A percentile compares a stretch with the other conserved stretches of the same genome.
phyloP scores from a whole-genome alignment of 2,888 invertebrate genomes.

The Reticulitermes lucifugus region DNA sequence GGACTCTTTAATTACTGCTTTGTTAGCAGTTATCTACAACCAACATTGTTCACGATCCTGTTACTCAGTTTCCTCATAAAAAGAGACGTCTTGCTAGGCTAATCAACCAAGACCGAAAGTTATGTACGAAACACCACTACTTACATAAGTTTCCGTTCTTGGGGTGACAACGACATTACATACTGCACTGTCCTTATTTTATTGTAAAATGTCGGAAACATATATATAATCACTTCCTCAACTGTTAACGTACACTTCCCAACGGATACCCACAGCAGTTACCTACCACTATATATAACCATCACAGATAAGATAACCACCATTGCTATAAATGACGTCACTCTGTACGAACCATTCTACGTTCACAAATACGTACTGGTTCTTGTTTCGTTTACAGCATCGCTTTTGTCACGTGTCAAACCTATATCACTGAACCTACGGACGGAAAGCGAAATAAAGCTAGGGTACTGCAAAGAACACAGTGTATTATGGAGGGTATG shows the following conservation, averaged over 20 bases:
- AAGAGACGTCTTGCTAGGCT: slow-evolving; percentile 32
- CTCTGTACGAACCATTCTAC: not conserved
- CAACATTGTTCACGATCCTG: not conserved
- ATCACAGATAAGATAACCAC: slow-evolving; percentile 2
- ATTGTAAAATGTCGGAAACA: not conserved
- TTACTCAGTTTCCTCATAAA: slow-evolving; percentile 1
- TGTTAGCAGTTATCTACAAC: not conserved
- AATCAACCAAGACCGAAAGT: slow-evolving; percentile 38
- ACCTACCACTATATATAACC: not conserved
- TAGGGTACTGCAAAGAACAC: too few relatives aligned
- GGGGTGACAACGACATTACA: not conserved
- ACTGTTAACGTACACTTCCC: not conserved
- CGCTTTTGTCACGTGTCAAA: not conserved
- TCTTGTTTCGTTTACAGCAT: not conserved
- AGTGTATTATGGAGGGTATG: too few relatives aligned
- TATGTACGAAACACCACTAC: not conserved
- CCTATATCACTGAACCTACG: not conserved
- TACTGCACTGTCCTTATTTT: not conserved
- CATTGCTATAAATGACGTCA: slow-evolving; percentile 37
- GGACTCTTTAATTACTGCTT: not conserved
- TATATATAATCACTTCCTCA: not conserved
- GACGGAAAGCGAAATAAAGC: not conserved
- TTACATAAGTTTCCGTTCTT: not conserved
- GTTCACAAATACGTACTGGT: not conserved
- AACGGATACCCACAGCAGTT: not conserved